Base-by-base conservation (phyloP, 2,888 invertebrate species). In the Eristalis tenax region DNA sequence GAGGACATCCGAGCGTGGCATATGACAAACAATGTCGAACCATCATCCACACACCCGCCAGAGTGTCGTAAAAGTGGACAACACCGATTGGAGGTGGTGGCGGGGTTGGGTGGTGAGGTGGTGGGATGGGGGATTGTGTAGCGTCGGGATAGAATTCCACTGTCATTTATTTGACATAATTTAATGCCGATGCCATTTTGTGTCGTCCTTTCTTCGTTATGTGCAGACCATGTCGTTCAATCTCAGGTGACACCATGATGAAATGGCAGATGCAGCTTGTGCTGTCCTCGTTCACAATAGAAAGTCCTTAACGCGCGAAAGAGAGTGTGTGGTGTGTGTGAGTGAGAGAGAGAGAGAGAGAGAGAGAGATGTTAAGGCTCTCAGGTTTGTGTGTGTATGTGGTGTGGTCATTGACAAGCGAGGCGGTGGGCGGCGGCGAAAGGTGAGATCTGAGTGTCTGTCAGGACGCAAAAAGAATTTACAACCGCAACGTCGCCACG, bases 111-210 rank as follows among this genome's bases (percentile, higher is more conserved):
- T 13, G 57, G 22, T 8, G 32, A 10, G 4, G 32, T n/a, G n/a
- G n/a, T n/a, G 1, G 26, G 26, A 26, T 26, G 35, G 57, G 15
- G 65, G 18, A 43, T 43, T 57, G 38, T 32, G 56, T 23, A 65
- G 70, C 65, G 76, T 66, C 66, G 66, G 79, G 83, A 87, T 87
- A 87, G 87, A 87, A 87, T 87, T 80, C 87, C 80, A 79, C 87
- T 83, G 87, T 87, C 87, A 87, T 87, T 87, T 87, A 83, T 87
- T 87, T 87, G 87, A 87, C 87, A 87, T 87, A 87, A 87, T 87
- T 87, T 87, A 87, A 87, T 87, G 87, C 87, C 83, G 80, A 87
- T 87, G 87, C 71, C 87, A 87, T 79, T 83, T 87, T 79, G 83
- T 76, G 87, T 87, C 83, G 87, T 87, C 83, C 87, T 76, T 83